These are phyloP conservation scores for Gallinago stenura DNA, from an alignment of 2,797 vertebrate species.

Conservation along the genomic window DNA sequence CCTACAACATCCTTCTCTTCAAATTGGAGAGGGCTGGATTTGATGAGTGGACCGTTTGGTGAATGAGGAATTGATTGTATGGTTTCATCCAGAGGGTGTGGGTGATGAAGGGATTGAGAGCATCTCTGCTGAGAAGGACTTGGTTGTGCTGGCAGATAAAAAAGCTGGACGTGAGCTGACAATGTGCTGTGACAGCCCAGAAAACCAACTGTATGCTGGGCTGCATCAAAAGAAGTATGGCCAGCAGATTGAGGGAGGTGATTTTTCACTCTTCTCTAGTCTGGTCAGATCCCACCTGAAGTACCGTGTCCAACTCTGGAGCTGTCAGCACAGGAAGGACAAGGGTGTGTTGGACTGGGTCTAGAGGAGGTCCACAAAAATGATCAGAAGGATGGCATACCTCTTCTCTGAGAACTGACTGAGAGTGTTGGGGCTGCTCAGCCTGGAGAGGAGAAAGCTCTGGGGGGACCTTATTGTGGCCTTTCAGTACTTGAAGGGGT, in stretches of 20 bases:
- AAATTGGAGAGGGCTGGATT: background rate
- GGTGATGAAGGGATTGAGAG: background rate
- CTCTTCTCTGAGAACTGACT: background rate
- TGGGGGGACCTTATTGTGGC: background rate
- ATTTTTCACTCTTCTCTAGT: too few relatives aligned
- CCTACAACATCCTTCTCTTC: background rate
- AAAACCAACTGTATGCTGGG: too few relatives aligned
- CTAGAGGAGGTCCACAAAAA: background rate
- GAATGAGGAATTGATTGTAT: background rate
- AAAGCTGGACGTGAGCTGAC: too few relatives aligned
- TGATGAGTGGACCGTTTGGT: background rate
- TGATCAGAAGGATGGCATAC: background rate
- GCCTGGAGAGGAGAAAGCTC: too few relatives aligned
- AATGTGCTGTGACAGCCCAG: too few relatives aligned
- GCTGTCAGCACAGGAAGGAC: background rate
- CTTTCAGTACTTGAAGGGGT: background rate
- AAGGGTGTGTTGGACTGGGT: too few relatives aligned
- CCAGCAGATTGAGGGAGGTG: too few relatives aligned
- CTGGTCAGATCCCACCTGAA: too few relatives aligned
- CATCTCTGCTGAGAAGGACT: too few relatives aligned
- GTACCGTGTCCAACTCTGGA: background rate
- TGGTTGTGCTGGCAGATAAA: too few relatives aligned
- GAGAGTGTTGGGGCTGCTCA: too few relatives aligned
- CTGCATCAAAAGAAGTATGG: too few relatives aligned
- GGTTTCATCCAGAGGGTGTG: background rate